Evolutionary conservation across 2,797 vertebrate species (phyloP), one percentile per base, ranked within the genome.

Genomic region (Bufotes viridis): DNA sequence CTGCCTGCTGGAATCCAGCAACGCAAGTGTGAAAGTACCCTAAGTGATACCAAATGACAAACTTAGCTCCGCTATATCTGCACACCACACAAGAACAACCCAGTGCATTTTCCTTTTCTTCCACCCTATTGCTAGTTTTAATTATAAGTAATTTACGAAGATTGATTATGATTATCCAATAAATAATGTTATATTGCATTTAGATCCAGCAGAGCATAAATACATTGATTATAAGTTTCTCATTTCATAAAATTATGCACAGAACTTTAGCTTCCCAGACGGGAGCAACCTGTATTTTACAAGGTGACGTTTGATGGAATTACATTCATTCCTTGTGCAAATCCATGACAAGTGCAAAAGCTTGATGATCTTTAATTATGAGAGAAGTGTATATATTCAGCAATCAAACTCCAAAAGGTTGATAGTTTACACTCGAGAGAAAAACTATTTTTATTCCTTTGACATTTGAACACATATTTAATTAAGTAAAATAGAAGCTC

Each of bases 401-500:
- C 80, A 81, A 81, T 81, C 61, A 81, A n/a, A 81, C 11, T 67
- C 80, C 42, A 65, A 63, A 63, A 29, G 72, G 29, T 74, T 84
- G 74, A 83, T 69, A n/a, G n/a, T n/a, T n/a, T n/a, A 84, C 69
- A 86, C 63, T 57, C 51, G 10, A 70, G 78, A 70, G 60, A 80
- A 80, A 78, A 58, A 72, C 70, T 49, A 55, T 78, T 84, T 69
- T 88, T 78, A 87, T 88, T 88, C 49, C 81, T 83, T 72, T 84
- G 87, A 84, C 58, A 88, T 87, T 63, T 87, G 58, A 72, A 78
- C 87, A 82, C 72, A 69, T 81, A 70, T 81, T 80, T 81, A 80
- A 87, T 87, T 81, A 82, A 87, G 79, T 87, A 63, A 75, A 81
- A 75, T 74, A 76, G 80, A 87, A 78, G 81, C 81, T 67, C 55